Evolutionary conservation across 2,888 invertebrate species (phyloP).

Genomic region (Sisyra terminalis): DNA sequence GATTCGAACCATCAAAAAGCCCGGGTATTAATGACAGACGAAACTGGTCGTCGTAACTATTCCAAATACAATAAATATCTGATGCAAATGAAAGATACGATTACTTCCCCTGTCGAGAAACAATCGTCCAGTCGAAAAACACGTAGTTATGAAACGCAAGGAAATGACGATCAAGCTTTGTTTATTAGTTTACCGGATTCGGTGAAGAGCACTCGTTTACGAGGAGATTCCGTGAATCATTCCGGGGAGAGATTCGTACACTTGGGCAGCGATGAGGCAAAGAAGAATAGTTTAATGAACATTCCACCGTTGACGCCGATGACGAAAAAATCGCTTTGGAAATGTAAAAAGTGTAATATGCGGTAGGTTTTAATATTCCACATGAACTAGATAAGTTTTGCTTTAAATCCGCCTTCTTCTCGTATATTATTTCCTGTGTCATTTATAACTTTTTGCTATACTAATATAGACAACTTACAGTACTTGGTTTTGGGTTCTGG

Average conservation of each 20-base stretch:
- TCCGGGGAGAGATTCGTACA: no score
- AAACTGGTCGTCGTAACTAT: conserved; percentile 79
- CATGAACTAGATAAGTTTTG: not conserved
- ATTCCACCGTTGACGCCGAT: not conserved
- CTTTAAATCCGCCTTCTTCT: not conserved
- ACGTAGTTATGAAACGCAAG: not conserved
- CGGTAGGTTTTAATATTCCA: conserved; percentile 35
- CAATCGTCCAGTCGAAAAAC: not conserved
- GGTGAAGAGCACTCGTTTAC: no score
- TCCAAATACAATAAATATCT: conserved; percentile 86
- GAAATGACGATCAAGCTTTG: not conserved
- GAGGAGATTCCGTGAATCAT: no score
- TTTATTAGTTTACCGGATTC: conserved; percentile 1
- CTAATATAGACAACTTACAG: no score
- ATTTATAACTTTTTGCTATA: no score
- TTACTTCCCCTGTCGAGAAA: conserved; percentile 9
- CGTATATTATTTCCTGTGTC: no score
- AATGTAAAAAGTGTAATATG: conserved; percentile 81
- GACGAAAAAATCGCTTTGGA: conserved; percentile 59
- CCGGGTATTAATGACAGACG: conserved; percentile 79
- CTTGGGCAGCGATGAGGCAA: no score
- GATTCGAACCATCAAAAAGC: conserved; percentile 68
- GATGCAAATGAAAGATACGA: conserved; percentile 41
- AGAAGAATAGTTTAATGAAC: no score
- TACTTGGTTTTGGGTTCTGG: no score